A percentile compares a stretch with the other conserved stretches of the same genome.
Evolutionary conservation across 2,113 vertebrate species (phyloP).

Genomic region (Chamaetylas fuelleborni): DNA sequence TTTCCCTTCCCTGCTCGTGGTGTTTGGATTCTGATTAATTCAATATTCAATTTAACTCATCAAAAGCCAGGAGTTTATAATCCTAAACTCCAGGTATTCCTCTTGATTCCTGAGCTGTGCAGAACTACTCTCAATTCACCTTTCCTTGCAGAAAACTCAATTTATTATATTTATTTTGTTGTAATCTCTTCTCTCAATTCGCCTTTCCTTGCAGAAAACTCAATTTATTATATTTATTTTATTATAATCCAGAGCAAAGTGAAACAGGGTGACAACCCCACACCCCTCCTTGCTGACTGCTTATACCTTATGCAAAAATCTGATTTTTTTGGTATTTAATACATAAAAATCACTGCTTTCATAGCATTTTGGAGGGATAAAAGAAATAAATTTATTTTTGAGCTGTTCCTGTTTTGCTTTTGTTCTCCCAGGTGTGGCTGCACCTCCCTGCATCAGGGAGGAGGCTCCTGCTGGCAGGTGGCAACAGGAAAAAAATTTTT

Average conservation of each 20-base stretch:
- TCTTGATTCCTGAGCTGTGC: neutral
- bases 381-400: neutral
- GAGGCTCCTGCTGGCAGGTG: neutral
- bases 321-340: neutral
- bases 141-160: neutral
- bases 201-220: neutral
- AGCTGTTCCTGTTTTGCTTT: neutral
- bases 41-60: rapidly evolving
- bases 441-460: too few species aligned
- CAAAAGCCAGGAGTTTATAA: neutral
- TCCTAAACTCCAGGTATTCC: neutral
- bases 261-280: neutral
- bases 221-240: neutral
- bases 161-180: neutral
- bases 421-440: neutral
- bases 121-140: neutral
- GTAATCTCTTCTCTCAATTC: neutral
- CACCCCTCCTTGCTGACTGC: neutral
- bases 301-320: neutral
- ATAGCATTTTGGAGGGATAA: neutral
- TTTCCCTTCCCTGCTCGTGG: neutral
- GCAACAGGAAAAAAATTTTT: neutral
- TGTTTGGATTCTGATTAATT: neutral
- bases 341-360: neutral
- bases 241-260: neutral